Base-by-base conservation (phyloP, 2,888 invertebrate genomes). In the Baccha elongata region DNA sequence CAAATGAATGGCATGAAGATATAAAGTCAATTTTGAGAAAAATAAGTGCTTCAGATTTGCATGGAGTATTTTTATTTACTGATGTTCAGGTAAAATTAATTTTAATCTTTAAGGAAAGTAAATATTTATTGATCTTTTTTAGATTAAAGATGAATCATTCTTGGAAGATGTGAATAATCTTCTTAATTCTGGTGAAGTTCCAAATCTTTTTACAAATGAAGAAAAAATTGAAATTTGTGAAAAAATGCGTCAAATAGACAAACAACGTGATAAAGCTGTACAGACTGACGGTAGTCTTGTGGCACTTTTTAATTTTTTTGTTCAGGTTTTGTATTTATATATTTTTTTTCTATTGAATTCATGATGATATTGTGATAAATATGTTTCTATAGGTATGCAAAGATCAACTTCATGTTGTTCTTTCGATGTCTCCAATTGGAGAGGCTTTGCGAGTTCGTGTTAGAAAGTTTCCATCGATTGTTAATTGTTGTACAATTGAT, bases 401-500 rank as follows among this genome's bases (percentile, higher is more conserved):
- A 65, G 97, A 98, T 87, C 98, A 98, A 90, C 91, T 98, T 64
- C 98, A 98, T 88, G 93, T 98, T 48, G 95, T 96, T 5, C 90
- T 98, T 53, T 94, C 96, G 1, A 97, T 98, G 96, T 97, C 97
- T 13, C 97, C 95, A 0, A 97, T 97, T 85, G 98, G 98, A 3
- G 96, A 96, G 44, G 94, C 95, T 5, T 94, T 98, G 88, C 92
- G 96, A 55, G 94, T 94, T 86, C 93, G 96, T 67, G 94, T 98
- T 29, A 92, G 98, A 67, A 98, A 97, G 90, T 98, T 98, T 89
- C 98, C 98, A 0, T 94, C 97, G 0, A 93, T 98, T 19, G 96
- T 98, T 75, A 98, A 98, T 89, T 98, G 98, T 89, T 98, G 98
- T 88, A 98, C 98, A 1, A 98, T 98, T 84, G 97, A 98, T 89